Base-by-base conservation (phyloP, 1,140 invertebrate genomes). In the Araneus ventricosus region DNA sequence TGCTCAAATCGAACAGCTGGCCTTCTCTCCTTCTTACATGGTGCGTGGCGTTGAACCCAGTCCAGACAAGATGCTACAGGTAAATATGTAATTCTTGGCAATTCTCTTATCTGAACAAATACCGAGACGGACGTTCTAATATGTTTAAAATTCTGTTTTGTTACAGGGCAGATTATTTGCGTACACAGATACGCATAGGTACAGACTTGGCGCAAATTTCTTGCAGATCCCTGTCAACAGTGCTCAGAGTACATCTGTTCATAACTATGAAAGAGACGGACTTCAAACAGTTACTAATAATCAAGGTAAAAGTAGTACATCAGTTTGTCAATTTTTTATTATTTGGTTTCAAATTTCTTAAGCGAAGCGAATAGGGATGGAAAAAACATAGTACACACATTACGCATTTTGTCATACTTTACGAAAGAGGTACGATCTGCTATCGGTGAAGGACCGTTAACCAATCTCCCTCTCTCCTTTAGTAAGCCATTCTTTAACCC, bases 201-300 rank as follows among this genome's bases (percentile, higher is more conserved):
- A 99, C 95, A 97, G 99, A 63, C 96, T 99, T 63, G 99, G 99
- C 57, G 96, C 98, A 0, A 99, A 99, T 95, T 99, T 97, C 95
- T 96, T 97, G 79, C 98, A 99, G 95, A 96, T 99, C 63, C 98
- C 99, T 6, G 98, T 99, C n/a, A 99, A 99, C 95, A 98, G 98
- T 95, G 98, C 99, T 1, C 98, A 97, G 94, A 95, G 95, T 86
- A 93, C 95, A 0, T 95, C 95, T 30, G 95, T 95, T 34, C 95
- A 95, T 5, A 99, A 99, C 95, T 99, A 98, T 95, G 98, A 99
- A 95, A 96, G 98, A 57, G 99, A 99, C 95, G 99, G 99, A 3
- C 96, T 96, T 7, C 95, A 95, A 96, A 95, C 96, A 8, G 95
- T 95, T 17, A 92, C 88, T 45, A 88, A 94, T 34, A 96, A 96